Evolutionary conservation across 2,797 vertebrate species (phyloP).

Genomic region (Spinus pinus): DNA sequence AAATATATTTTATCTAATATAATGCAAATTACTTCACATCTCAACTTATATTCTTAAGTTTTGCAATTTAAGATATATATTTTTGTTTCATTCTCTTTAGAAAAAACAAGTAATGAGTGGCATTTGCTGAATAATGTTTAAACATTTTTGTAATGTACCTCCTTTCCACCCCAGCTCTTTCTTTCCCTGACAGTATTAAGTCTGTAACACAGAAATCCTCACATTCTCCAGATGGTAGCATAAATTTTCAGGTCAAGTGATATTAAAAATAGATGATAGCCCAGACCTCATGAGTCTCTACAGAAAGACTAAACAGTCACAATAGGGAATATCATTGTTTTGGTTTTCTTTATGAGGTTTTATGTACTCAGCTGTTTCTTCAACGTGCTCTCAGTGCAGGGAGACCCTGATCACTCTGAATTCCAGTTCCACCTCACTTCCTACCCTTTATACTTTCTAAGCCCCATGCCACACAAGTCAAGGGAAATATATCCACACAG

Average conservation of each 20-base stretch:
- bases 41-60: background rate
- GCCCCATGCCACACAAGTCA: constrained; percentile 79
- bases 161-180: background rate
- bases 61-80: background rate
- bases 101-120: background rate
- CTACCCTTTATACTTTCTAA: constrained; percentile 77
- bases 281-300: constrained; percentile 76
- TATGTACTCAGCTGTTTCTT: constrained; percentile 93
- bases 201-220: constrained; percentile 32
- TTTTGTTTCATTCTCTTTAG: background rate
- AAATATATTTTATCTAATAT: background rate
- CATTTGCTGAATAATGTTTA: constrained; percentile 52
- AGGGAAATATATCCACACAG: constrained; percentile 76
- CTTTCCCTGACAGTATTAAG: constrained; percentile 34
- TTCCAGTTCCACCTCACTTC: constrained; percentile 84
- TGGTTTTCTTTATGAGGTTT: constrained; percentile 86
- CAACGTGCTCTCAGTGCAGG: constrained; percentile 69
- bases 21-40: background rate
- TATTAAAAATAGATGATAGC: constrained; percentile 89
- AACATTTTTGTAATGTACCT: constrained; percentile 18
- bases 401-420: constrained; percentile 74
- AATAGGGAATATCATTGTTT: constrained; percentile 91
- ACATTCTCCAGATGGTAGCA: constrained; percentile 79
- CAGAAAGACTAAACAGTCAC: constrained; percentile 95
- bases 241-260: constrained; percentile 86